A percentile compares a stretch with the other conserved stretches of the same genome.
These are phyloP conservation scores for Microctenopoma stevenorrisi DNA, from an alignment of 2,797 vertebrate genomes.

Conservation along the genomic window DNA sequence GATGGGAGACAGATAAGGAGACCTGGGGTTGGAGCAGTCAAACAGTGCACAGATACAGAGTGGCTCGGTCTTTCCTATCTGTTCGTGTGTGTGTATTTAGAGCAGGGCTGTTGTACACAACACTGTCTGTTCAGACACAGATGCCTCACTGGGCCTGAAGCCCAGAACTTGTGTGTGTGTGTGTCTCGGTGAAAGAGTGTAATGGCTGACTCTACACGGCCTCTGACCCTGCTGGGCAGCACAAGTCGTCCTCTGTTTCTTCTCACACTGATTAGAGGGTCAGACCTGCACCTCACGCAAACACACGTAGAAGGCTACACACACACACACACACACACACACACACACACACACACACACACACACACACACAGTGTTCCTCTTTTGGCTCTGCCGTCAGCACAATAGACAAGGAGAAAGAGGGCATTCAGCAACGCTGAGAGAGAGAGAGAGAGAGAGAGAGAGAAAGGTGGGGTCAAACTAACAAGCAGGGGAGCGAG, in stretches of 20 bases:
- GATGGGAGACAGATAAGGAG: slow-evolving; percentile 75
- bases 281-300: slow-evolving; percentile 74
- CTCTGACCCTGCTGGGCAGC: slow-evolving; percentile 84
- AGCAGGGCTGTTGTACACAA: slow-evolving; percentile 61
- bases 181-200: slow-evolving; percentile 70
- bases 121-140: slow-evolving; percentile 77
- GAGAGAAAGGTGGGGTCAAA: slow-evolving; percentile 61
- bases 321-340: slow-evolving; percentile 57
- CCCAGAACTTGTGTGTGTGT: slow-evolving; percentile 77
- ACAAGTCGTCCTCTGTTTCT: slow-evolving; percentile 89
- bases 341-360: slow-evolving; percentile 28
- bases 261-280: slow-evolving; percentile 85
- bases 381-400: slow-evolving; percentile 73
- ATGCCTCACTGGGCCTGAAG: slow-evolving; percentile 84
- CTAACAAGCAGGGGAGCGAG: slow-evolving; percentile 42
- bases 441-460: slow-evolving; percentile 40
- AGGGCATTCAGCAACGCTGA: slow-evolving; percentile 71
- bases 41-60: slow-evolving; percentile 66
- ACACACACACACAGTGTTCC: slow-evolving; percentile 51
- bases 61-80: slow-evolving; percentile 59
- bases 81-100: slow-evolving; percentile 39
- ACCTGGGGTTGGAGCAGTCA: slow-evolving; percentile 71
- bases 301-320: slow-evolving; percentile 45
- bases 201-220: slow-evolving; percentile 83
- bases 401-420: slow-evolving; percentile 80